Base-by-base conservation (phyloP, 1,140 invertebrate genomes). In the Calycopis cecrops region DNA sequence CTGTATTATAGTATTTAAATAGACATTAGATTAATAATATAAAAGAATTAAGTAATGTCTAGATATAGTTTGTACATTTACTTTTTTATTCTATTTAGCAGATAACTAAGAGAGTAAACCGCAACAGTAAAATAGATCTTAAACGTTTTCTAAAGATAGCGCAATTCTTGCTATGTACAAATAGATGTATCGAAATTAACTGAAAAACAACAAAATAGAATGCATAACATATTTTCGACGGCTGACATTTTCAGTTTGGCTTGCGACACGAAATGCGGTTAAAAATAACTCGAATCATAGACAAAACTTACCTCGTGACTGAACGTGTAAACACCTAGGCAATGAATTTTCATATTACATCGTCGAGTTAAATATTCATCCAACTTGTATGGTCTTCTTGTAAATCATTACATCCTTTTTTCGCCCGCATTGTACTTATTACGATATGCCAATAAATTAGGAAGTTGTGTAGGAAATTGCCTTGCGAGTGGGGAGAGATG, bases 201-300 rank as follows among this genome's bases (percentile, higher is more conserved):
- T 42, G 18, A 59, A 59, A 64, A 65, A 56, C 47, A 56, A 52
- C 47, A 55, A 11, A 58, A 48, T 57, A 67, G 54, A 63, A 40
- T 40, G 52, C 57, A 63, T 58, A 59, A 48, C 49, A 61, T 51
- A 53, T 21, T 47, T 44, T 63, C 47, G 48, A 56, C 61, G 28
- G 55, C 60, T 78, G 75, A 78, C 72, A 78, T 76, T 78, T 78
- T 67, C 56, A 63, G 58, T 63, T 77, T 70, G 69, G 72, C 71
- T 70, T 64, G 59, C 68, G 63, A 49, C 59, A 65, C 56, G 54
- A 57, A 57, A 62, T 42, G 54, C 57, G 57, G 60, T 67, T 74
- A 71, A 73, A 74, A 74, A 69, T 69, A 71, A 66, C 64, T 62
- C 62, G 42, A 37, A 40, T 52, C 59, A 69, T 65, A 69, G 63